Evolutionary conservation across 2,888 invertebrate species (phyloP).

Genomic region (Tetheella fluctuosa): DNA sequence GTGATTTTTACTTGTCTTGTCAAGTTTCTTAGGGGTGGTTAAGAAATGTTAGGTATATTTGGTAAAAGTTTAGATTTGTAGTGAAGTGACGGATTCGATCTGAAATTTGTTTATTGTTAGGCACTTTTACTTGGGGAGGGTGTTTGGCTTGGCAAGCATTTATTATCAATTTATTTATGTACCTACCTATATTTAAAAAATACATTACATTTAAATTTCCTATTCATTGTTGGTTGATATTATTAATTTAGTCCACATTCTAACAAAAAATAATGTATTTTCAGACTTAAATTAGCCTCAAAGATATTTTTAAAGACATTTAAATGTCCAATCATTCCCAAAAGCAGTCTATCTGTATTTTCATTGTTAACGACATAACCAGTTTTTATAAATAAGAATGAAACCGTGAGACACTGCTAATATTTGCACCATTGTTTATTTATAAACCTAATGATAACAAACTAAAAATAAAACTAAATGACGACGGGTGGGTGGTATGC

Average conservation of each 20-base stretch:
- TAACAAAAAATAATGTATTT: background rate
- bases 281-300: too few relatives aligned
- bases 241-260: too few relatives aligned
- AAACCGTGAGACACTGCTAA: too few relatives aligned
- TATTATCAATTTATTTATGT: conserved; percentile 22
- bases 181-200: background rate
- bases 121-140: conserved; percentile 42
- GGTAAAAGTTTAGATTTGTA: conserved; percentile 56
- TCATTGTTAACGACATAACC: too few relatives aligned
- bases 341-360: too few relatives aligned
- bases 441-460: too few relatives aligned
- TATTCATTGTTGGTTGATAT: background rate
- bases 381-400: too few relatives aligned
- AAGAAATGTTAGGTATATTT: conserved; percentile 40
- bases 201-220: background rate
- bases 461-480: too few relatives aligned
- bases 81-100: conserved; percentile 66
- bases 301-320: too few relatives aligned
- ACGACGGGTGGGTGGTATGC: too few relatives aligned
- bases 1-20: conserved; percentile 33
- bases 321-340: too few relatives aligned
- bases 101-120: conserved; percentile 67
- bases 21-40: conserved; percentile 30
- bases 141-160: conserved; percentile 27
- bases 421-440: too few relatives aligned